Evolutionary conservation across 1,140 invertebrate species (phyloP).

Genomic region (Drosophila pachea): DNA sequence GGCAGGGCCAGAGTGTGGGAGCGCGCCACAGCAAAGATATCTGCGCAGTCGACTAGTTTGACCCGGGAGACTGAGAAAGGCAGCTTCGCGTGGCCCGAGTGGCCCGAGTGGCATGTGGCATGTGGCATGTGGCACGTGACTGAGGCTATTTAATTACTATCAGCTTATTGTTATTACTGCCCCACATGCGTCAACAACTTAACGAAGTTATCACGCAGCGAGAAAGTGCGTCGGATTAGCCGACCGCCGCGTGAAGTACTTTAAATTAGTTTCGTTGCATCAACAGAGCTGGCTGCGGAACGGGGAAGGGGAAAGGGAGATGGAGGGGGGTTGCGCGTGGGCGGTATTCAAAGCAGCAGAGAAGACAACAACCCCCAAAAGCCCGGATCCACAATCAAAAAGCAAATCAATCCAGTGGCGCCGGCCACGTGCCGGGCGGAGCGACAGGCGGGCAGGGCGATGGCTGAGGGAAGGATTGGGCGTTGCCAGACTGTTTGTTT

Average conservation of each 20-base stretch:
- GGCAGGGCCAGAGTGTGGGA: too few species aligned
- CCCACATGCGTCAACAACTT: slow-evolving; percentile 64
- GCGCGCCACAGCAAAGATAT: too few species aligned
- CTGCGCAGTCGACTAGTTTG: too few species aligned
- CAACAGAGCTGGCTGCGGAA: slow-evolving; percentile 44
- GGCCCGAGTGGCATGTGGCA: not conserved
- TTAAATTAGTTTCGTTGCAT: slow-evolving; percentile 75
- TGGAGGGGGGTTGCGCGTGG: too few species aligned
- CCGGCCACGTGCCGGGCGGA: slow-evolving; percentile 23
- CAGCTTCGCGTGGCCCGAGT: not conserved
- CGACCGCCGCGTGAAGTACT: slow-evolving; percentile 70
- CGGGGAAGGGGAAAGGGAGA: slow-evolving; percentile 4
- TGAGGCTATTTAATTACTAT: slow-evolving; percentile 66
- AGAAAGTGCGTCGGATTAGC: slow-evolving; percentile 53
- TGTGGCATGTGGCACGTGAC: slow-evolving; percentile 48
- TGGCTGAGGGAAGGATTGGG: not conserved
- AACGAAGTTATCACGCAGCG: slow-evolving; percentile 68
- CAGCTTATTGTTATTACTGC: slow-evolving; percentile 63
- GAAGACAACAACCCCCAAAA: slow-evolving; percentile 46
- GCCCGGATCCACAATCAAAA: slow-evolving; percentile 16
- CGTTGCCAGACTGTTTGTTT: slow-evolving; percentile 26
- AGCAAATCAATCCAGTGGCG: slow-evolving; percentile 1
- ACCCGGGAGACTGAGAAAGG: not conserved
- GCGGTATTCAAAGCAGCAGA: slow-evolving; percentile 39
- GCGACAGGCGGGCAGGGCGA: too few species aligned